Conservation (phyloP, 2,888 invertebrate genomes). For the Mesorhabditis spiculigera region DNA sequence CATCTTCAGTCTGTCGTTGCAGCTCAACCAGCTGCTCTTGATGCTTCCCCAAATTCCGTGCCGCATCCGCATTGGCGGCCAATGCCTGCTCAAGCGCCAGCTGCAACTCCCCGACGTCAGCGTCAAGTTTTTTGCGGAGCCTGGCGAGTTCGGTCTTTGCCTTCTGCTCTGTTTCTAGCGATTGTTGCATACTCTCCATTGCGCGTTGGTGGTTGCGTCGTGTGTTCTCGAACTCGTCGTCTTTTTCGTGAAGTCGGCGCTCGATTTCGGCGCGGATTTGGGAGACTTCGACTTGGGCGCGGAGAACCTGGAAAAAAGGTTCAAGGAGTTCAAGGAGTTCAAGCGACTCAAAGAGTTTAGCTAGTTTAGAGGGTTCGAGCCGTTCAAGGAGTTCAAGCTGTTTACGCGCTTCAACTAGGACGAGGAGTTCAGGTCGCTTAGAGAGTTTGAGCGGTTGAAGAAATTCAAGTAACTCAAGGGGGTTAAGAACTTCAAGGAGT, state of each 20-base stretch:
- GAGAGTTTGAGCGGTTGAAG: too few species aligned
- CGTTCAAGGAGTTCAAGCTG: too few species aligned
- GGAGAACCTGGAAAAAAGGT: slow-evolving; percentile 30
- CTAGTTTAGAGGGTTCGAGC: too few species aligned
- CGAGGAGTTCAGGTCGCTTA: too few species aligned
- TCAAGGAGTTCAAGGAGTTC: too few species aligned
- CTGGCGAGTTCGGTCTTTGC: slow-evolving; percentile 80
- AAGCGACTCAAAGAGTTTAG: too few species aligned
- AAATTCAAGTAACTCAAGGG: too few species aligned
- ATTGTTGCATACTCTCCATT: slow-evolving; percentile 90
- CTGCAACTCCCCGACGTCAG: slow-evolving; percentile 82
- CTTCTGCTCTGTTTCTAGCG: slow-evolving; percentile 54
- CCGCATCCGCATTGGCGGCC: slow-evolving; percentile 69
- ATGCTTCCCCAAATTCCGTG: slow-evolving; percentile 90
- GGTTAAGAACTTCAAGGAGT: too few species aligned
- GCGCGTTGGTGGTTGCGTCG: slow-evolving; percentile 99
- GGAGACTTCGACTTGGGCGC: slow-evolving; percentile 65
- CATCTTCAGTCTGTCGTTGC: slow-evolving; percentile 75
- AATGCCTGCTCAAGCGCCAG: slow-evolving; percentile 98
- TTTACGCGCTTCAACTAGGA: too few species aligned
- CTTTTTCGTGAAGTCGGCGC: slow-evolving; percentile 94
- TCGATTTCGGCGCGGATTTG: slow-evolving; percentile 97
- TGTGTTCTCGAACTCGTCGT: slow-evolving; percentile 96
- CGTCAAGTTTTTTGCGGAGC: slow-evolving; percentile 99
- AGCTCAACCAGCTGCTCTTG: slow-evolving; percentile 83